Base-by-base conservation (phyloP, 2,888 invertebrate genomes). In the Chironomus tentans region DNA sequence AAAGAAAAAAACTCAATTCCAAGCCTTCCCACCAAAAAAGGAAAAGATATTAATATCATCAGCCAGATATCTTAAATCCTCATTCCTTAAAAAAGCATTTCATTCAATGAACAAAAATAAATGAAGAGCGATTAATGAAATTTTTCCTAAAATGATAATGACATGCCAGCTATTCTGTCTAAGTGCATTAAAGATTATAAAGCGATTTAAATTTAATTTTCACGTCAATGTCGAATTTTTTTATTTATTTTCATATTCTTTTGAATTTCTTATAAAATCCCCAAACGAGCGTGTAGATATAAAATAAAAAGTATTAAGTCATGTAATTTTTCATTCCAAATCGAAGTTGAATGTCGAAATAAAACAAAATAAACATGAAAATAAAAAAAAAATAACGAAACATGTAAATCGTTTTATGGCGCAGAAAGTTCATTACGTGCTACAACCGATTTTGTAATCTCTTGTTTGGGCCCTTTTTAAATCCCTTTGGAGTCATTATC, bases 161-260 rank as follows among this genome's bases (percentile, higher is more conserved):
- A 38, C 38, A 38, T 38, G 38, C 38, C 38, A 38, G 38, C 7
- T 7, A 38, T 15, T 15, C 15, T n/a, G n/a, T 56, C 18, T 65
- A 65, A 65, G 22, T 13, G 18, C 12, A 65, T 18, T 65, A 65
- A 65, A 65, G 22, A 65, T 65, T 21, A 65, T 65, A 65, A 65
- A 65, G 22, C 65, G 65, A 65, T 65, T 65, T 22, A 65, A 65
- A 65, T 21, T 65, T 65, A 65, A 65, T 65, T 65, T 65, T 65
- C 65, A 65, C 65, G 21, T 65, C 65, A 22, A 18, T 18, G 15
- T 13, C 56, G 18, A 56, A 15, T 6, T 15, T 56, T 15, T n/a
- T n/a, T n/a, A n/a, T n/a, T n/a, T n/a, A n/a, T n/a, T n/a, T n/a
- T n/a, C n/a, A n/a, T n/a, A n/a, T 12, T n/a, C 15, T 18, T 18